Base-by-base conservation (phyloP, 2,888 invertebrate species). In the Chrysolina oricalcia region DNA sequence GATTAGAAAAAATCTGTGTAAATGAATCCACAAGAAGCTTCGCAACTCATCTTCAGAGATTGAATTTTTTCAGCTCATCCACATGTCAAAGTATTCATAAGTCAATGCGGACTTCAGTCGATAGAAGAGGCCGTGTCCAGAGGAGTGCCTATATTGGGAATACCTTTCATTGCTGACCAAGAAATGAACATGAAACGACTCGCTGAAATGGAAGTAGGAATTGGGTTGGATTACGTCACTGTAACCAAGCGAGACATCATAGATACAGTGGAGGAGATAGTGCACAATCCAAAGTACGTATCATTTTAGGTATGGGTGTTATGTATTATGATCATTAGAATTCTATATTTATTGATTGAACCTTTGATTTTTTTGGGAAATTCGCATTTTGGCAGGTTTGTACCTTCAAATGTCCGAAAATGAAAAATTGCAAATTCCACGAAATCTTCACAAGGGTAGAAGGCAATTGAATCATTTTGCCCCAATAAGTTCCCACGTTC, bases 101-200 rank as follows among this genome's bases (percentile, higher is more conserved):
- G 83, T 10, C 86, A 86, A 78, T 82, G 84, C 35, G 86, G 86
- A 11, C 75, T 85, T 21, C 86, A 86, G 65, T 85, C 85, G 1
- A 80, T 80, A n/a, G 85, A 85, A 76, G 86, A 86, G 75, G 83
- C 86, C 0, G 81, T 86, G n/a, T 77, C 78, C 35, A 75, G 80
- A 63, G 82, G 80, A 27, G 83, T 85, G 10, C 86, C 86, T 2
- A 80, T 86, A 63, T 81, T 86, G 8, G 85, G 82, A 27, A 80
- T 86, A 53, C 85, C 86, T 10, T 85, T 85, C 73, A 84, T 85
- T 64, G 85, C 83, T 8, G 86, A 86, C 68, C 86, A 86, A 77
- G 77, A 79, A 23, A 81, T 82, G 81, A 86, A 86, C 74, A 80
- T 81, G 1, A 80, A 76, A 65, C 79, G 79, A 71, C 76, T 86